Evolutionary conservation across 2,113 vertebrate genomes (phyloP).

Genomic region (Podarcis cretensis): DNA sequence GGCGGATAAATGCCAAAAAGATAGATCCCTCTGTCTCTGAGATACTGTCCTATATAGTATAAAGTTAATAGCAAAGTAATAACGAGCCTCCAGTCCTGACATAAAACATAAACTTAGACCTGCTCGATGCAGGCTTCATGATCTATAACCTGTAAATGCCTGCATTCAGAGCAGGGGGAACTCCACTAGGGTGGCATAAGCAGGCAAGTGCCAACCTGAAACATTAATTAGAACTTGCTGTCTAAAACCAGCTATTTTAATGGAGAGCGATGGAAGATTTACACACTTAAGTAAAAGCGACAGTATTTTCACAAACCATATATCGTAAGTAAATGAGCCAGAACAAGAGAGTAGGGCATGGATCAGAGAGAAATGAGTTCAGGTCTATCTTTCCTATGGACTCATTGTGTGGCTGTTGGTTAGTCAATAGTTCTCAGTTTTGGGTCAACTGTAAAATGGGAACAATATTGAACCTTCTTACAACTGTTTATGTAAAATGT

Average conservation of each 20-base stretch:
- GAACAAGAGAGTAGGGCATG: neutral
- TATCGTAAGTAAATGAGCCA: neutral
- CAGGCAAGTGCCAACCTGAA: slow-evolving; percentile 33
- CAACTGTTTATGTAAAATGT: neutral
- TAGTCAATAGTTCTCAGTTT: neutral
- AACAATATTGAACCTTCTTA: neutral
- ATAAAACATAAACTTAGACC: slow-evolving; percentile 82
- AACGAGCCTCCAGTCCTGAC: slow-evolving; percentile 77
- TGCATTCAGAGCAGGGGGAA: slow-evolving; percentile 40
- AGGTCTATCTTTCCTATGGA: neutral
- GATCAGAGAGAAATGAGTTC: neutral
- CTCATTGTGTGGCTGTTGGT: neutral
- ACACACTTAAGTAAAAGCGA: neutral
- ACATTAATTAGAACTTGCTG: neutral
- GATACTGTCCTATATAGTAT: slow-evolving; percentile 78
- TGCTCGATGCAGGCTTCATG: slow-evolving; percentile 65
- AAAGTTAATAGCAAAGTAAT: slow-evolving; percentile 82
- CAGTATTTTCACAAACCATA: neutral
- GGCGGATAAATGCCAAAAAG: slow-evolving; percentile 81
- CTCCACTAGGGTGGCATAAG: slow-evolving; percentile 36
- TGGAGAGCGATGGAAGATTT: slow-evolving; percentile 2
- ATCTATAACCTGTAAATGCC: slow-evolving; percentile 71
- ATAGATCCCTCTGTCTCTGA: slow-evolving; percentile 77
- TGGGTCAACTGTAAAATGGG: neutral
- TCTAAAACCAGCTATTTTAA: neutral